These are phyloP conservation scores for Aricia agestis DNA, from an alignment of 1,140 invertebrate genomes.

Conservation along the genomic window DNA sequence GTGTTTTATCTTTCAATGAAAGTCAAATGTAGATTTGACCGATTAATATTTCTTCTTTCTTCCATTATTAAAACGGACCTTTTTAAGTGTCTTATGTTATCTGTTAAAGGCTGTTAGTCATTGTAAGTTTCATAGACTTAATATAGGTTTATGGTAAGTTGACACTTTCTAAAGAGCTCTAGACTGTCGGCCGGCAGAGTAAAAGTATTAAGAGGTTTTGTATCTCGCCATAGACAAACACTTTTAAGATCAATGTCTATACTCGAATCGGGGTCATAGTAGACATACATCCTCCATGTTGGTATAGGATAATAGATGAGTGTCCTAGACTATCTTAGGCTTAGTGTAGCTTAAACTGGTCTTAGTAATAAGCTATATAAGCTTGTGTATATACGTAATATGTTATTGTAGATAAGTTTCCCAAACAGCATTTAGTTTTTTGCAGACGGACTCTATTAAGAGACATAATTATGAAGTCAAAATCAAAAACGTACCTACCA, in stretches of 20 bases:
- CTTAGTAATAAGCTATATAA: neutral
- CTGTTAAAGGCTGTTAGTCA: neutral
- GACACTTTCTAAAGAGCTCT: neutral
- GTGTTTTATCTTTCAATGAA: too few relatives aligned
- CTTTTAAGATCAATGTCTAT: constrained; percentile 1
- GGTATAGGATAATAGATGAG: neutral
- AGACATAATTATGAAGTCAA: too few relatives aligned
- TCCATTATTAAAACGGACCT: neutral
- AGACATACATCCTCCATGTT: neutral
- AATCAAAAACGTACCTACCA: too few relatives aligned
- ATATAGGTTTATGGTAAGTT: too few relatives aligned
- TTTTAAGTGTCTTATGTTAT: neutral
- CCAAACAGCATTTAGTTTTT: too few relatives aligned
- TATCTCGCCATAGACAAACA: constrained; percentile 2
- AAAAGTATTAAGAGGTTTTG: neutral
- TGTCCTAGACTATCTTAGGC: neutral
- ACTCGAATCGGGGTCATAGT: neutral
- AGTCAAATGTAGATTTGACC: too few relatives aligned
- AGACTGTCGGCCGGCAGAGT: neutral
- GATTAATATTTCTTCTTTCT: too few relatives aligned
- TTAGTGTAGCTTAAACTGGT: neutral
- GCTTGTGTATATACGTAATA: too few relatives aligned
- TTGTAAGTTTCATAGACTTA: too few relatives aligned
- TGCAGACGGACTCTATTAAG: too few relatives aligned
- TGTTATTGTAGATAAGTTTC: too few relatives aligned